Conservation (phyloP, 2,888 invertebrate genomes). For the Hetaerina titia region DNA sequence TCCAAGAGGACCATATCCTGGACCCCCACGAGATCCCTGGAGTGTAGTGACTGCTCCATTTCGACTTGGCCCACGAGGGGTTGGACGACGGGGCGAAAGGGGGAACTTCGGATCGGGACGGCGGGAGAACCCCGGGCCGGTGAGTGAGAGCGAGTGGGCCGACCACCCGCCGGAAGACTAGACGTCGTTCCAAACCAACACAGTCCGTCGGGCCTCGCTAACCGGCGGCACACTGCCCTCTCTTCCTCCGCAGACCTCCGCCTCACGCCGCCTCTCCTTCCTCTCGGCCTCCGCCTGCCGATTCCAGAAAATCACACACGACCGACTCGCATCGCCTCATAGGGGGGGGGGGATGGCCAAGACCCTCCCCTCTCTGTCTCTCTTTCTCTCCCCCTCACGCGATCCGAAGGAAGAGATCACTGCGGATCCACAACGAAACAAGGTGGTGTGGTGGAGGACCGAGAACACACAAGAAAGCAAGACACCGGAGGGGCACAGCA, state of each 20-base stretch:
- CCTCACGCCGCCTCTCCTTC: neutral
- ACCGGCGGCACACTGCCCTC: neutral
- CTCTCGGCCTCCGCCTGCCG: neutral
- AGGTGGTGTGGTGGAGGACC: too few species aligned
- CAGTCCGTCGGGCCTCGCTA: too few species aligned
- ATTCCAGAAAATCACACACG: neutral
- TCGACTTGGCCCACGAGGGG: constrained; percentile 74
- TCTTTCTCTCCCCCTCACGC: neutral
- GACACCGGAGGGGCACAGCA: too few species aligned
- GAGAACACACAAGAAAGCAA: too few species aligned
- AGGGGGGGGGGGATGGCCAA: too few species aligned
- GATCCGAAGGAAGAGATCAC: too few species aligned
- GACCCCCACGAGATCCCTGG: constrained; percentile 92
- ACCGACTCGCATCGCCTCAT: neutral
- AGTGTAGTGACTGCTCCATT: constrained; percentile 90
- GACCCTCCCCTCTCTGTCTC: neutral
- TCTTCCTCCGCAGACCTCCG: neutral
- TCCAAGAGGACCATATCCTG: constrained; percentile 95
- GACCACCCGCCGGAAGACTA: too few species aligned
- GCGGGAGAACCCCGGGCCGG: too few species aligned
- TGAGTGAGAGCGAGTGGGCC: too few species aligned
- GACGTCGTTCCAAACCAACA: too few species aligned
- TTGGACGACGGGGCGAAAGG: constrained; percentile 67
- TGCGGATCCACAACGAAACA: too few species aligned
- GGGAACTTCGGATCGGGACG: too few species aligned